Base-by-base conservation (phyloP, 2,113 vertebrate species). In the Amazona guildingii region DNA sequence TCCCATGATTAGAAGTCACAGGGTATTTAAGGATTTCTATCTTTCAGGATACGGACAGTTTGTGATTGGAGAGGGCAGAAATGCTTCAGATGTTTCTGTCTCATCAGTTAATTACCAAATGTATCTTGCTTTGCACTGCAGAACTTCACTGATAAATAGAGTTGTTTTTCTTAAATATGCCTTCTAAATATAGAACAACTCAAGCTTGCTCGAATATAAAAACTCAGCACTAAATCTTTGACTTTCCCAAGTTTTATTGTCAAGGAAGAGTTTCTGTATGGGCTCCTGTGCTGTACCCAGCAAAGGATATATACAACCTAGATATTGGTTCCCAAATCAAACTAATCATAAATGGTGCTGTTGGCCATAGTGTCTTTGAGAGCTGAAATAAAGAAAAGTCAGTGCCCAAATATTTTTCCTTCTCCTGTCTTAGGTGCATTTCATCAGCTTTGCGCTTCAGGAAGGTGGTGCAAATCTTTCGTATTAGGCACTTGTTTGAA, bases 251-350 rank as follows among this genome's bases (percentile, higher is more conserved):
- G 57, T 68, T 11, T 73, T 39, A 5, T 59, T 21, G 21, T 49
- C 46, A 84, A 41, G 18, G 15, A 51, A 3, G 31, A 57, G 27
- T 81, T 90, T 63, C 41, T 82, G 6, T 20, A 16, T 5, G 3
- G 33, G 28, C 14, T 90, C 4, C 14, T 70, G 17, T 8, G 10
- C 31, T 44, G 9, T 35, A 5, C 24, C 7, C 19, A 19, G 28
- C 41, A 68, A 35, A 8, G 28, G 21, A 23, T 19, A 28, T 0
- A 2, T 64, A 24, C 13, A 37, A 1, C 2, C 14, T 8, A 4
- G 3, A 9, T 37, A 6, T 16, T 4, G 1, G 31, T 54, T 76
- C 57, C 39, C 8, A 54, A 31, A 48, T 29, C 37, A 41, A 41
- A 25, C 10, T 19, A 11, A 16, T 39, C 10, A 13, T 79, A 49